Percentiles rank a stretch among this genome's conserved stretches.
Evolutionary conservation across 2,797 vertebrate species (phyloP).

Genomic region (Danio albolineatus): DNA sequence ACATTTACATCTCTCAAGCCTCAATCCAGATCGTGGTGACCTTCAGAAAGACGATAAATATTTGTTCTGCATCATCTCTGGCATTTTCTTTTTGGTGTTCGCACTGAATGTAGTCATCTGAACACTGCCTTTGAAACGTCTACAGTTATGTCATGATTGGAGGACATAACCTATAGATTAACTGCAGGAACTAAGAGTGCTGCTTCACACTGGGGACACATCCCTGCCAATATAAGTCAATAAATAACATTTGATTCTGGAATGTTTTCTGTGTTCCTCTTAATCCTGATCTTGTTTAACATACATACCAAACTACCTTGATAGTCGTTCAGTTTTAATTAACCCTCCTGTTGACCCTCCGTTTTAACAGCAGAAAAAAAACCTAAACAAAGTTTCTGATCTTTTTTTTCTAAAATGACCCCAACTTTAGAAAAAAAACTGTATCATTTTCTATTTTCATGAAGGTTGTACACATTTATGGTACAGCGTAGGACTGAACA

Average conservation of each 20-base stretch:
- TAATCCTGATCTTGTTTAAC: background rate
- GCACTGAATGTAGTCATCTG: slow-evolving; percentile 22
- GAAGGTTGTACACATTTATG: too few relatives aligned
- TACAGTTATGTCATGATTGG: background rate
- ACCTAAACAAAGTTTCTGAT: too few relatives aligned
- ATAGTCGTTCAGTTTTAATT: too few relatives aligned
- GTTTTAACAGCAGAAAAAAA: too few relatives aligned
- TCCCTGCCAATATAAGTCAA: background rate
- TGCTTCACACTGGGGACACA: slow-evolving; percentile 1
- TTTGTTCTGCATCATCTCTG: slow-evolving; percentile 37
- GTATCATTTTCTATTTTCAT: too few relatives aligned
- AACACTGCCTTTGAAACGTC: background rate
- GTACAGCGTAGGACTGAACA: too few relatives aligned
- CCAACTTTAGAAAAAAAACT: too few relatives aligned
- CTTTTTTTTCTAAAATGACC: too few relatives aligned
- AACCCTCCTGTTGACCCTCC: too few relatives aligned
- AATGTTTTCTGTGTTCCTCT: background rate
- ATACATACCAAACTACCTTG: too few relatives aligned
- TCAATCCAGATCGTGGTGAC: slow-evolving; percentile 43
- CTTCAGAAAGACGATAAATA: slow-evolving; percentile 47
- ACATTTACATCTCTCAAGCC: slow-evolving; percentile 12
- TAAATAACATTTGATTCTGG: background rate
- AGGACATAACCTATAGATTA: slow-evolving; percentile 25
- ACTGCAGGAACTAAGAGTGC: background rate
- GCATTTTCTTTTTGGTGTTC: slow-evolving; percentile 37